These are phyloP conservation scores for Macropis europaea DNA, from an alignment of 2,888 invertebrate genomes.

Conservation along the genomic window DNA sequence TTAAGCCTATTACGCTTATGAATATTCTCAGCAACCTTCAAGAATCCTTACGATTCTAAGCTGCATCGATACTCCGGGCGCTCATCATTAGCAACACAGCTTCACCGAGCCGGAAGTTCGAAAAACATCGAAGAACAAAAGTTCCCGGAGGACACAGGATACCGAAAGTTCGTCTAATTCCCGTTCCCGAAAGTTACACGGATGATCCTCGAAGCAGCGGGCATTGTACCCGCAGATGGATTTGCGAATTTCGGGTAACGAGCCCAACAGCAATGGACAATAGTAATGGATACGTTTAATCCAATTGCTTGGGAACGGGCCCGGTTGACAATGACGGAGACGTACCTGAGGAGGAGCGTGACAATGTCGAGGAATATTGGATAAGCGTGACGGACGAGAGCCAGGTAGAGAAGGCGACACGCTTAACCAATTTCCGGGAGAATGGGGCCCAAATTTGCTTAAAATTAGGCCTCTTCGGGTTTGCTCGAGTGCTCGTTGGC, in stretches of 20 bases:
- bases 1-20: too few species aligned
- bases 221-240: constrained; percentile 27
- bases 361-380: constrained; percentile 72
- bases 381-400: constrained; percentile 68
- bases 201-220: constrained; percentile 32
- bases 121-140: constrained; percentile 36
- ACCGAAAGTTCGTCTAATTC: constrained; percentile 45
- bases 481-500: background rate
- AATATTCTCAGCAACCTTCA: too few species aligned
- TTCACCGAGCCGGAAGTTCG: constrained; percentile 59
- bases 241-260: constrained; percentile 48
- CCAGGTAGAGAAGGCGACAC: constrained; percentile 67
- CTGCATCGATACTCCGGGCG: background rate
- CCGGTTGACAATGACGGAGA: constrained; percentile 57
- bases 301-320: constrained; percentile 73
- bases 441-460: constrained; percentile 69
- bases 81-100: constrained; percentile 14
- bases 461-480: constrained; percentile 65
- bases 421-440: constrained; percentile 71
- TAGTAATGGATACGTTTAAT: constrained; percentile 79
- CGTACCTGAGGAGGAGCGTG: constrained; percentile 43
- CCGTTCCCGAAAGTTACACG: constrained; percentile 48
- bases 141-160: too few species aligned
- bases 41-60: background rate
- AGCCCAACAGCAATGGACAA: constrained; percentile 59